Conservation (phyloP, 2,113 vertebrate genomes). For the Rattus rattus region DNA sequence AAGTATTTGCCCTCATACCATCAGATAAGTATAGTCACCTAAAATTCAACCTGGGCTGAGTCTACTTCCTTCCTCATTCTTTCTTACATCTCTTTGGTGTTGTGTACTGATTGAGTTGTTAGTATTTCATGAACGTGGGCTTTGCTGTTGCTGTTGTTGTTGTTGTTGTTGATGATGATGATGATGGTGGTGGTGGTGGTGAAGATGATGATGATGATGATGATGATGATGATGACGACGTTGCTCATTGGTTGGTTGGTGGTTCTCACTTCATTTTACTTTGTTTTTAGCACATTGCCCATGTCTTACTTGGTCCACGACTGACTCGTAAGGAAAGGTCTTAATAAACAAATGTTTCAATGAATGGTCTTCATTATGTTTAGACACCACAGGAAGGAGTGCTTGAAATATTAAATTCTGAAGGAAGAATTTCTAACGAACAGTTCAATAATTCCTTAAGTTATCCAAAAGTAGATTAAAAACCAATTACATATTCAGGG, state of each 20-base stretch:
- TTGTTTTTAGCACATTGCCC: neutral
- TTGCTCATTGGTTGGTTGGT: neutral
- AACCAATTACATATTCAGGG: slow-evolving; percentile 3
- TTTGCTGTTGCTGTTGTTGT: neutral
- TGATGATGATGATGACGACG: too few relatives aligned
- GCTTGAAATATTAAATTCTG: slow-evolving; percentile 29
- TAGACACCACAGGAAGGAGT: neutral
- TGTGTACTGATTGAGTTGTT: neutral
- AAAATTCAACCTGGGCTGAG: neutral
- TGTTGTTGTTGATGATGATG: neutral
- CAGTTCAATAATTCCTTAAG: slow-evolving; percentile 33
- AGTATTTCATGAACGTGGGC: slow-evolving; percentile 7
- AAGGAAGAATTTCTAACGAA: slow-evolving; percentile 57
- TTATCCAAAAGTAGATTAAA: slow-evolving; percentile 63
- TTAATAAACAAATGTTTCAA: neutral
- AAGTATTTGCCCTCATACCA: neutral
- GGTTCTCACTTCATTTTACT: neutral
- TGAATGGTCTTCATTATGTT: neutral
- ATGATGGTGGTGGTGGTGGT: too few relatives aligned
- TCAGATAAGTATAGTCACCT: neutral
- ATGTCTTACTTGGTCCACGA: neutral
- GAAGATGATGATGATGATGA: too few relatives aligned
- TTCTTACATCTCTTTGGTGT: neutral
- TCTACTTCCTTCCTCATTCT: neutral
- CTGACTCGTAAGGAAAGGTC: neutral